Conservation (phyloP, 2,797 vertebrate species). For the Melanotaenia pygmaea region DNA sequence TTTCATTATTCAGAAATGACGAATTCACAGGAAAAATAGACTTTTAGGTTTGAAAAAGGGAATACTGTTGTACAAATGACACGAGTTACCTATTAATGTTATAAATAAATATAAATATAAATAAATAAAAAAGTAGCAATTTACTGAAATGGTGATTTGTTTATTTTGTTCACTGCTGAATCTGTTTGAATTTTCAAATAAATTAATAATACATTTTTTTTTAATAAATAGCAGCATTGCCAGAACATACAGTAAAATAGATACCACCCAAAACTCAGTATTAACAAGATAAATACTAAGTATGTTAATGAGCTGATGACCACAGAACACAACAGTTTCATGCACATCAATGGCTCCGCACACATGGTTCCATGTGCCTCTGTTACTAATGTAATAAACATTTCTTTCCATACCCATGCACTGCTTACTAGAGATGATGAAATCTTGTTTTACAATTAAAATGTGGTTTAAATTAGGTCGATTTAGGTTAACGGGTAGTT, state of each 20-base stretch:
- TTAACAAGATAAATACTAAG: no score
- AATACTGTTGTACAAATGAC: not conserved
- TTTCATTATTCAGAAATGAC: conserved; percentile 28
- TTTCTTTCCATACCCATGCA: not conserved
- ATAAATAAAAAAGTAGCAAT: no score
- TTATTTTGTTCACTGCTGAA: no score
- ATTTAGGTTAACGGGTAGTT: not conserved
- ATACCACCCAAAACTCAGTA: no score
- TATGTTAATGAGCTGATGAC: no score
- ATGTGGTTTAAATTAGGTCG: not conserved
- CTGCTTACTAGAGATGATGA: not conserved
- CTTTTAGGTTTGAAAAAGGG: not conserved
- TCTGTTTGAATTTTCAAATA: no score
- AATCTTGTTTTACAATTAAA: not conserved
- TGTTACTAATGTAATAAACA: not conserved
- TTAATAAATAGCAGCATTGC: no score
- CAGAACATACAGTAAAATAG: no score
- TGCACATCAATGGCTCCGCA: not conserved
- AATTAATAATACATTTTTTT: no score
- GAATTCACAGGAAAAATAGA: conserved; percentile 7
- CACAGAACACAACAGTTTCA: no score
- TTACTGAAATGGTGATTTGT: no score
- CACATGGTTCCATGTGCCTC: not conserved
- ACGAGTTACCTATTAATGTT: not conserved
- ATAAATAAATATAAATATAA: no score